Evolutionary conservation across 2,888 invertebrate genomes (phyloP), one percentile per base, ranked within the genome.

Genomic region (Nebria salina): DNA sequence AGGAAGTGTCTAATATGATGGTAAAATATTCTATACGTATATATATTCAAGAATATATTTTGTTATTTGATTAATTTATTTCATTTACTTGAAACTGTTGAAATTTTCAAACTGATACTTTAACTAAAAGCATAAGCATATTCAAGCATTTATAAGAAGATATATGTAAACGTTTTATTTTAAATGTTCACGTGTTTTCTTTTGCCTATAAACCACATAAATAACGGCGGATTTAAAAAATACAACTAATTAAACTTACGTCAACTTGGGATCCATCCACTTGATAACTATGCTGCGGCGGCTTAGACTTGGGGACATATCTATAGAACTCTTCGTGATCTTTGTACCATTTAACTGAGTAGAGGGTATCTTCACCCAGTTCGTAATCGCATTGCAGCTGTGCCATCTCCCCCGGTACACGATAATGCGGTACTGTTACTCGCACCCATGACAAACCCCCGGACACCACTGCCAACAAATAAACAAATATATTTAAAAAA

Each of bases 321-420:
- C 95, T 91, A 90, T 95, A 95, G 89, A 95, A 95, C 88, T 95
- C 95, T 86, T 95, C 95, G 89, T 95, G 94, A 89, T 95, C 95
- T 88, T 95, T 93, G 90, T 95, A 95, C 95, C 95, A 95, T 90
- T 95, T 95, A 86, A 95, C 94, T 25, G 95, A 93, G 88, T 95
- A 95, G 77, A 95, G 90, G 41, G 91, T 91, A 88, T 95, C 94
- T 83, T 88, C 88, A 73, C 89, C 89, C 75, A 89, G 84, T 83
- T 89, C 88, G 86, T 88, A 89, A 84, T 89, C 88, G 84, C 89
- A 89, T 78, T 88, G 87, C 7, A 89, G 85, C 78, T 86, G 86
- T n/a, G 89, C 89, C 43, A 86, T 85, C 82, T 89, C 89, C 72
- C 89, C 89, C 0, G 89, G 89, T 77, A 87, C 86, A 42, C 88